These are phyloP conservation scores for Aphodius granarius DNA, from an alignment of 2,888 invertebrate species.

Conservation along the genomic window DNA sequence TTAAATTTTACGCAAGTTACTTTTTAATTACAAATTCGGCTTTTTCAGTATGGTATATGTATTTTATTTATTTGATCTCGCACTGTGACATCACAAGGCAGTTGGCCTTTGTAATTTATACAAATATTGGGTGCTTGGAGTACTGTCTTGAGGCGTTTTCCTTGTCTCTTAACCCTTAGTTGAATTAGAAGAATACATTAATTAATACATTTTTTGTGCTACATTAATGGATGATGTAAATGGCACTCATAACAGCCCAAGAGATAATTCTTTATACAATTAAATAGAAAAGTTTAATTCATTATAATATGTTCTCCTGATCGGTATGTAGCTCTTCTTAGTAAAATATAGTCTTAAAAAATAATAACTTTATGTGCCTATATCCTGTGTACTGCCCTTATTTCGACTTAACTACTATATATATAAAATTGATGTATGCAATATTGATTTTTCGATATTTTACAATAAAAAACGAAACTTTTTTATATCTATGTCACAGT, in stretches of 20 bases:
- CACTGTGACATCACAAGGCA: background rate
- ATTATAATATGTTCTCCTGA: too few relatives aligned
- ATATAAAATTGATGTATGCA: background rate
- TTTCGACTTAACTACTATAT: background rate
- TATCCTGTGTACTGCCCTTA: background rate
- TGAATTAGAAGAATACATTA: background rate
- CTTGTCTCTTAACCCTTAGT: background rate
- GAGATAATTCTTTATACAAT: background rate
- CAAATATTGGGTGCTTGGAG: background rate
- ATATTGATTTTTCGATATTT: background rate
- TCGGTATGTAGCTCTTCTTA: background rate
- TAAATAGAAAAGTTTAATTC: too few relatives aligned
- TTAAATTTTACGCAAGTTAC: background rate
- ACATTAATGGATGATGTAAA: background rate
- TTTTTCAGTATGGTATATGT: too few relatives aligned
- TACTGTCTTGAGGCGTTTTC: background rate
- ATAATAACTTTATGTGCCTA: background rate
- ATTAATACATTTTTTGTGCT: background rate
- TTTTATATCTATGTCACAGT: background rate
- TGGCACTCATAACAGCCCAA: background rate
- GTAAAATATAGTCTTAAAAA: background rate
- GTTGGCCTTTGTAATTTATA: background rate
- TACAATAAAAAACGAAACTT: background rate
- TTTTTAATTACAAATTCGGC: background rate
- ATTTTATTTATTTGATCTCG: background rate